phyloP scores from a whole-genome alignment of 2,113 vertebrate species.

The Ranitomeya imitator region DNA sequence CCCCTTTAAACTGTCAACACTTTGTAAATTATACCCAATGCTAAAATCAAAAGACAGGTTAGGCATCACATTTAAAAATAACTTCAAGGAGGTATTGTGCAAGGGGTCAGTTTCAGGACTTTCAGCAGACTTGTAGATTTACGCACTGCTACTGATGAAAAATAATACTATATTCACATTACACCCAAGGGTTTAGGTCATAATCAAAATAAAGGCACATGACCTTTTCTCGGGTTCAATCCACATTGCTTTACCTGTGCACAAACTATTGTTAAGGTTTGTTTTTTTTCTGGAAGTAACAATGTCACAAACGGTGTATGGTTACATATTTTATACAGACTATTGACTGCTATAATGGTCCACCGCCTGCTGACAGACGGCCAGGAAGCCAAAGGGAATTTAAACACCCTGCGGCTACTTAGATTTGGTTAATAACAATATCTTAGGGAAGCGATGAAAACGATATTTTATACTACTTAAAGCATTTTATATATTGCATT shows the following conservation, averaged over 20 bases:
- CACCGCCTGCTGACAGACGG: background rate
- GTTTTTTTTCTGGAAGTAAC: background rate
- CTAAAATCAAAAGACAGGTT: conserved; percentile 63
- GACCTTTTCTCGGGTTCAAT: background rate
- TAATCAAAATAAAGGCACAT: background rate
- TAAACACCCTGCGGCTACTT: background rate
- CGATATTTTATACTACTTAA: background rate
- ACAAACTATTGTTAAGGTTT: conserved; percentile 8
- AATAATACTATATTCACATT: conserved; percentile 22
- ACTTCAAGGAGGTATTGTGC: conserved; percentile 57
- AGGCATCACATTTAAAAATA: conserved; percentile 61
- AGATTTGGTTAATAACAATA: background rate
- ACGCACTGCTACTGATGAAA: conserved; percentile 29
- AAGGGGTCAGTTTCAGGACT: conserved; percentile 44
- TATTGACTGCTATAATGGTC: background rate
- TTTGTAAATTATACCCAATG: conserved; percentile 72
- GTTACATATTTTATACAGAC: background rate
- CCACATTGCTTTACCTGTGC: background rate
- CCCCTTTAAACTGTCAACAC: conserved; percentile 75
- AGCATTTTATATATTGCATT: too few relatives aligned
- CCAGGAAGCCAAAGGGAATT: background rate
- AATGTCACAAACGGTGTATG: background rate
- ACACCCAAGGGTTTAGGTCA: background rate
- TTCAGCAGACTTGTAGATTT: conserved; percentile 28
- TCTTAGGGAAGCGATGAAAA: background rate